Base-by-base conservation (phyloP, 1,140 invertebrate genomes). In the Cotesia glomerata region DNA sequence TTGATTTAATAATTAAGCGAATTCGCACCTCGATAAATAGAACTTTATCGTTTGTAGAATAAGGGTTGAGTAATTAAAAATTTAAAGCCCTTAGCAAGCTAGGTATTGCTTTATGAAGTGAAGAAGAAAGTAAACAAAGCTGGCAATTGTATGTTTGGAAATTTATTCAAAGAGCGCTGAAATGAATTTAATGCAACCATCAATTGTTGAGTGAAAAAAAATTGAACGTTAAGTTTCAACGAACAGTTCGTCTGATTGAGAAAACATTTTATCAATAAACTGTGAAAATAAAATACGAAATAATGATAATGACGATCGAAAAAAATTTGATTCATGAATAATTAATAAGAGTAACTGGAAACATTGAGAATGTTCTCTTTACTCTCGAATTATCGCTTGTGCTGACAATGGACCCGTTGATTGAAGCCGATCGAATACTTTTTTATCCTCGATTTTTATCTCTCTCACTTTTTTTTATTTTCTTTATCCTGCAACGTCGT, bases 331-430 rank as follows among this genome's bases (percentile, higher is more conserved):
- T 61, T 72, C 63, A 73, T 69, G 69, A 73, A 73, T 73, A 73
- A 73, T 73, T 73, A 68, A 73, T 67, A 52, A 26, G 13, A 34
- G 13, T 58, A 34, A n/a, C n/a, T 73, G 51, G 45, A 45, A 52
- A 14, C 49, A 49, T 45, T 51, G 9, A 16, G 51, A 67, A 67
- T 54, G 65, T 56, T 67, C 45, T 68, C 68, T 58, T 59, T 56
- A 18, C 45, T 51, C 62, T 58, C 45, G 71, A 75, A 75, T 76
- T 73, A 76, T 72, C 63, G 69, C 39, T 69, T 54, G 8, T 63
- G 64, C 69, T 73, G 74, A 76, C 74, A 76, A 76, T 76, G 69
- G 71, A 69, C 56, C 13, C 69, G 67, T 66, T 76, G 74, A 76
- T 76, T 75, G 74, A 71, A 74, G 45, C 26, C 68, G 45, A 76